Conservation (phyloP, 2,888 invertebrate genomes). For the Alentia gelatinosa region DNA sequence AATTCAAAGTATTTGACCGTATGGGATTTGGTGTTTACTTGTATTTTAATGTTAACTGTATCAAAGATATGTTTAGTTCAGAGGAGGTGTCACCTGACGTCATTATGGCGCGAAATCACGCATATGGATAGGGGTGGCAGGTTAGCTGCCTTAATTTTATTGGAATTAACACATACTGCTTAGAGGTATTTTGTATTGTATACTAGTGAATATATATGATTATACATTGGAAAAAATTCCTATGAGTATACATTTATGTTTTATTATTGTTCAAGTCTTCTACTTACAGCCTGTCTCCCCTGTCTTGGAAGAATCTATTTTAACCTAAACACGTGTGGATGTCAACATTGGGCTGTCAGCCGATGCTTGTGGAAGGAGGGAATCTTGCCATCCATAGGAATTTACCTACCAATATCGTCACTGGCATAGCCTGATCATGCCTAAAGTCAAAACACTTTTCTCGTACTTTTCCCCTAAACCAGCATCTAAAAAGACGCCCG, state of each 20-base stretch:
- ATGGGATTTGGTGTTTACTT: too few relatives aligned
- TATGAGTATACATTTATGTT: neutral
- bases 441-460: neutral
- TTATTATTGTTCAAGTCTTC: neutral
- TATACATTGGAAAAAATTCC: neutral
- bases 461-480: conserved; percentile 29
- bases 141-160: too few relatives aligned
- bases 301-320: neutral
- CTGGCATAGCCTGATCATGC: neutral
- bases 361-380: too few relatives aligned
- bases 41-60: too few relatives aligned
- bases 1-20: too few relatives aligned
- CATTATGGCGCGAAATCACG: neutral
- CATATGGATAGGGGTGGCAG: neutral
- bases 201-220: too few relatives aligned
- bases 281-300: neutral
- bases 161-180: too few relatives aligned
- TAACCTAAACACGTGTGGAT: conserved; percentile 1
- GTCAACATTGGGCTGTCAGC: neutral
- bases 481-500: neutral
- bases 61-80: too few relatives aligned
- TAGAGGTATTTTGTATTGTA: too few relatives aligned
- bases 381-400: too few relatives aligned
- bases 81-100: neutral
- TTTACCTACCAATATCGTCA: neutral